Evolutionary conservation across 2,888 invertebrate species (phyloP).

Genomic region (Philonicus albiceps): DNA sequence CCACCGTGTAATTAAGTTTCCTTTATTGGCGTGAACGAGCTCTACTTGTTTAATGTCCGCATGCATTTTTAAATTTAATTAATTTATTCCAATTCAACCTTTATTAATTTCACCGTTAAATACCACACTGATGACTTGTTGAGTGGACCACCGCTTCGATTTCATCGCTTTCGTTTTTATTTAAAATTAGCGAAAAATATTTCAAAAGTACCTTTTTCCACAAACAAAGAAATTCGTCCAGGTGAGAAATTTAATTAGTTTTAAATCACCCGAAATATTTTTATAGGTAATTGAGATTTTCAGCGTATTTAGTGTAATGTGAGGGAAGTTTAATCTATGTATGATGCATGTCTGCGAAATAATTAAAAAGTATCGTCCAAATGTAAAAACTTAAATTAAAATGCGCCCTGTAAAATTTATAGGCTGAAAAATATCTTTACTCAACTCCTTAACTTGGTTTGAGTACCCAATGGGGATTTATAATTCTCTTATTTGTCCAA

Average conservation of each 20-base stretch:
- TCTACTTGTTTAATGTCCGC: not conserved
- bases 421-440: too few relatives aligned
- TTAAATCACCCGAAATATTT: not conserved
- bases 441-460: too few relatives aligned
- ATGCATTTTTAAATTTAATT: slow-evolving; percentile 15
- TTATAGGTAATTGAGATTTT: not conserved
- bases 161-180: not conserved
- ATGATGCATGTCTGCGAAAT: too few relatives aligned
- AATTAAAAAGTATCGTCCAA: too few relatives aligned
- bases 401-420: too few relatives aligned
- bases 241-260: not conserved
- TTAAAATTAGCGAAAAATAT: not conserved
- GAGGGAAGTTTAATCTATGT: too few relatives aligned
- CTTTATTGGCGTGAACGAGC: not conserved
- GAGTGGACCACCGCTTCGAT: not conserved
- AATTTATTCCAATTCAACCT: not conserved
- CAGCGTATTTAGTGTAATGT: not conserved
- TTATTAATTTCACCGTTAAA: not conserved
- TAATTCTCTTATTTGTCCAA: too few relatives aligned
- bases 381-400: too few relatives aligned
- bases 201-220: not conserved
- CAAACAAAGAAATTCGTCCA: not conserved
- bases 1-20: not conserved
- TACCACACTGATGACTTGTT: not conserved
- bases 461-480: too few relatives aligned